These are phyloP conservation scores for Drosophila busckii DNA, from an alignment of 1,140 invertebrate species.

Conservation along the genomic window DNA sequence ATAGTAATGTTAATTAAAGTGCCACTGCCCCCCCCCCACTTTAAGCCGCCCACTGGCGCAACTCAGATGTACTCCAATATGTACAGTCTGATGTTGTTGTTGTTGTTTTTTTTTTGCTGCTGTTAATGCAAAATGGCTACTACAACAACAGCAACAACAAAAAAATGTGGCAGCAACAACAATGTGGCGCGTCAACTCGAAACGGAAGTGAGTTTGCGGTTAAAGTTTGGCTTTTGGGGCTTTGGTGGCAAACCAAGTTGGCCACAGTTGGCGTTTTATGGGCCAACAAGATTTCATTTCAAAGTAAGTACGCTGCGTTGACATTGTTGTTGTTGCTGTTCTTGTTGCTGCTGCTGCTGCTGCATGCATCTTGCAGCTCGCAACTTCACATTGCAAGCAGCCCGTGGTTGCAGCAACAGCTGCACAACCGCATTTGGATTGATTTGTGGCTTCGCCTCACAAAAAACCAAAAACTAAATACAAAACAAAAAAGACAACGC, in stretches of 20 bases:
- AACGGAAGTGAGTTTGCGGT: constrained; percentile 75
- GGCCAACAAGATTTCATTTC: constrained; percentile 77
- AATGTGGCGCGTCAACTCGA: constrained; percentile 27
- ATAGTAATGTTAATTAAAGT: constrained; percentile 64
- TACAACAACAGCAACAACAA: constrained; percentile 26
- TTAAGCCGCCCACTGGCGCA: constrained; percentile 3
- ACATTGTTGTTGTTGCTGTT: constrained; percentile 45
- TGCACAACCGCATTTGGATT: constrained; percentile 78
- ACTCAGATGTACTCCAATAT: no score
- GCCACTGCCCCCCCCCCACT: constrained; percentile 14
- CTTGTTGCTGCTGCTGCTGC: neutral
- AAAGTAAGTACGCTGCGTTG: constrained; percentile 55
- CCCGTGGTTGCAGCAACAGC: constrained; percentile 50
- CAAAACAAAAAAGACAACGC: no score
- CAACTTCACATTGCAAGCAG: constrained; percentile 19
- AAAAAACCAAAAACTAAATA: no score
- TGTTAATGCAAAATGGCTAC: constrained; percentile 62
- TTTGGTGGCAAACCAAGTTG: constrained; percentile 39
- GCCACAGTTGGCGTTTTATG: constrained; percentile 65
- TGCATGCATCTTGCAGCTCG: constrained; percentile 26
- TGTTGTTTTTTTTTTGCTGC: constrained; percentile 14
- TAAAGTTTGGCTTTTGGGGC: constrained; percentile 27
- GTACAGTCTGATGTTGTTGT: neutral
- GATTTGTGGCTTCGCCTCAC: constrained; percentile 66
- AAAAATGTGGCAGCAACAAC: constrained; percentile 17